Base-by-base conservation (phyloP, 2,113 vertebrate species). In the Corydoras sp. region DNA sequence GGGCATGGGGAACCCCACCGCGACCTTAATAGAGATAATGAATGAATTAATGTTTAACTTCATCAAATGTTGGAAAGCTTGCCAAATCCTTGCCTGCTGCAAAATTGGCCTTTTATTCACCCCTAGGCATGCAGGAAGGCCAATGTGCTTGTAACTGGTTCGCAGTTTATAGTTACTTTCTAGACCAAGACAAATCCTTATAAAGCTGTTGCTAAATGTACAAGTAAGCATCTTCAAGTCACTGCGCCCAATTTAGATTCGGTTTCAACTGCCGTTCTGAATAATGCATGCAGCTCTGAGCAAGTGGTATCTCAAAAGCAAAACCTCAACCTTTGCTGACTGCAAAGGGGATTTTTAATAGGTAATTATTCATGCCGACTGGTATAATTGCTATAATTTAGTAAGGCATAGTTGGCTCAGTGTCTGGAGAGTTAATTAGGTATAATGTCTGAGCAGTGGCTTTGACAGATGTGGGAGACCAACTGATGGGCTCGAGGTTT, bases 371-470 rank as follows among this genome's bases (percentile, higher is more conserved):
- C 15, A 3, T n/a, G 15, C 64, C 64, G 50, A 58, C 64, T 18
- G 55, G 54, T 56, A 56, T 56, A 56, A 43, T 65, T 35, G 29
- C 63, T 35, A 35, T 67, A 35, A 67, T 67, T 73, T 43, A 24
- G 15, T 10, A 18, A 60, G 49, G 12, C 49, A 24, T 15, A 29
- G 58, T 66, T 24, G 15, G 56, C 49, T 73, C 12, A 4, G 56
- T 35, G 63, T 54, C 63, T 50, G 12, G 71, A 73, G 71, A 67
- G 64, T 73, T 73, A 66, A 73, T 73, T 67, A 66, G 58, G 43
- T 67, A 51, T 72, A 65, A 72, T 65, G 62, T 65, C 55, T 58
- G 58, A 72, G 70, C 55, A 12, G 18, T 35, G 43, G 29, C 54
- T 59, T 15, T 60, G 71, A 53, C 54, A 50, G 56, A 30, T 51